phyloP scores from a whole-genome alignment of 2,888 invertebrate species.

The Trichopria drosophilae region DNA sequence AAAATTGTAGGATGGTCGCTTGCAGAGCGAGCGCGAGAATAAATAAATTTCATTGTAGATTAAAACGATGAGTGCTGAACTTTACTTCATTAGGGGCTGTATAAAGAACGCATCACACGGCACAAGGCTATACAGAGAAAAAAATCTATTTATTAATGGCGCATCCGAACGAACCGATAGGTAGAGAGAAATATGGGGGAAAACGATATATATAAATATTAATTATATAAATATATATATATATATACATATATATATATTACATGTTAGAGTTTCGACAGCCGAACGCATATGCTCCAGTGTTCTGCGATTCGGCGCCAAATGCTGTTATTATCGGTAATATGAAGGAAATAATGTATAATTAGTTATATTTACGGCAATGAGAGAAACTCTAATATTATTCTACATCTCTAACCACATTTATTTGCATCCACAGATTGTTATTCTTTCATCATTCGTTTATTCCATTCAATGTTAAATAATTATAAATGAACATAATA shows the following conservation, averaged over 20 bases:
- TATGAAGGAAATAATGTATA: constrained; percentile 33
- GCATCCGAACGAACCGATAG: no score
- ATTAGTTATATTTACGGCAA: constrained; percentile 38
- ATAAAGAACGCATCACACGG: constrained; percentile 18
- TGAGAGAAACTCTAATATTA: constrained; percentile 49
- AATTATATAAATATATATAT: constrained; percentile 34
- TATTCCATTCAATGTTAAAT: constrained; percentile 59
- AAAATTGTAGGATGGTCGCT: no score
- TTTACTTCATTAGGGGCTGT: no score
- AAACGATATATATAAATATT: constrained; percentile 28
- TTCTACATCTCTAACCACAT: constrained; percentile 56
- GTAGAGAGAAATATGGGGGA: constrained; percentile 6
- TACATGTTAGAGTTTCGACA: constrained; percentile 13
- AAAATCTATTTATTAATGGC: no score
- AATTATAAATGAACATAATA: constrained; percentile 58
- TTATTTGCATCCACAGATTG: constrained; percentile 57
- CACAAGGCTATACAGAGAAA: constrained; percentile 14
- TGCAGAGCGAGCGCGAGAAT: no score
- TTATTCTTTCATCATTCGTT: constrained; percentile 57
- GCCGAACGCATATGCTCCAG: no score
- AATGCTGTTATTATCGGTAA: no score
- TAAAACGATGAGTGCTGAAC: no score
- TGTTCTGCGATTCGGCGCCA: no score
- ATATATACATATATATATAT: constrained; percentile 14
- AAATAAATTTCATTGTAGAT: no score